Conservation (phyloP, 1,140 invertebrate species). For the Heliothis subflexa region DNA sequence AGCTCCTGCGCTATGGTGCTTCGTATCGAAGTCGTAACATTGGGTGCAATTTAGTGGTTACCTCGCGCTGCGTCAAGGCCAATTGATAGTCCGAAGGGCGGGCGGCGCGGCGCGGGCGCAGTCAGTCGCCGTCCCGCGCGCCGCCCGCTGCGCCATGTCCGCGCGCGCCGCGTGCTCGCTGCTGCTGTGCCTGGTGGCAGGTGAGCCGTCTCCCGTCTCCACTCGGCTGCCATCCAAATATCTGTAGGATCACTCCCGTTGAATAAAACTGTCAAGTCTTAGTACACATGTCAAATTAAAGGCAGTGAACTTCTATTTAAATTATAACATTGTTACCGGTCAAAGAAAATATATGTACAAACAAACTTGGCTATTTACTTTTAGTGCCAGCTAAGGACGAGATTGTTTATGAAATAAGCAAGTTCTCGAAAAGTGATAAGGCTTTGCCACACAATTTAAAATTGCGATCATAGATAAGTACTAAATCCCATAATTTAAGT, state of each 20-base stretch:
- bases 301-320: no score
- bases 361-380: no score
- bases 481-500: no score
- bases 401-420: no score
- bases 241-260: neutral
- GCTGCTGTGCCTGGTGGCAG: conserved; percentile 67
- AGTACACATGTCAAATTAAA: no score
- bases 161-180: conserved; percentile 48
- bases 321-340: no score
- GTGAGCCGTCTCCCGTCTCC: conserved; percentile 53
- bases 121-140: conserved; percentile 58
- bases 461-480: no score
- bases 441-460: neutral
- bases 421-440: no score
- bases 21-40: conserved; percentile 38
- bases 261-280: no score
- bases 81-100: conserved; percentile 68
- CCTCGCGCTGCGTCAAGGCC: conserved; percentile 64
- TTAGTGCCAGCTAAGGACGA: no score
- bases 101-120: conserved; percentile 56
- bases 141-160: conserved; percentile 24
- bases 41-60: conserved; percentile 58
- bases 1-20: conserved; percentile 29
- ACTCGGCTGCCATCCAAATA: neutral
- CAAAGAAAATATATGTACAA: no score